phyloP scores from a whole-genome alignment of 2,888 invertebrate genomes.

The Ptycholaimellus sp. region DNA sequence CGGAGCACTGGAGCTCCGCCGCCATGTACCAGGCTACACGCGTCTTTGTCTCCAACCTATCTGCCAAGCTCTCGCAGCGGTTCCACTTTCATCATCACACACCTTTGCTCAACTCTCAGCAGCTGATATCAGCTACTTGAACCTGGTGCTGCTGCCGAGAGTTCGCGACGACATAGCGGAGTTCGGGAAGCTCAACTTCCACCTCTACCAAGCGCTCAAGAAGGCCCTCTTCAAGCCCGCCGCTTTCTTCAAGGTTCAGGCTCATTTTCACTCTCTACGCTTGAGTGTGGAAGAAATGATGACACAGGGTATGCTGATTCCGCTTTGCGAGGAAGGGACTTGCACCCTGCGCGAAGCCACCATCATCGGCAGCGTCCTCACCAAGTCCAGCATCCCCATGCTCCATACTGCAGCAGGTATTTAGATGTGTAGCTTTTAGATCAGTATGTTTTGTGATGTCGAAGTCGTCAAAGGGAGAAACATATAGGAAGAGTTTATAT shows the following conservation, averaged over 20 bases:
- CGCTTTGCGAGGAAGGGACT: constrained; percentile 44
- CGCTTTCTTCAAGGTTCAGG: constrained; percentile 95
- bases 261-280: too few relatives aligned
- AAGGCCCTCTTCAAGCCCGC: constrained; percentile 87
- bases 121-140: constrained; percentile 52
- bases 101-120: too few relatives aligned
- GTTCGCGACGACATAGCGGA: constrained; percentile 81
- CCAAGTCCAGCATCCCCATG: constrained; percentile 70
- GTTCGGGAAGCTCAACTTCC: constrained; percentile 79
- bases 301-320: constrained; percentile 45
- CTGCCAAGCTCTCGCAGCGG: constrained; percentile 82
- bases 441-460: too few relatives aligned
- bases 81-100: too few relatives aligned
- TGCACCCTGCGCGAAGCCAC: constrained; percentile 85
- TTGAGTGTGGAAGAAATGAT: too few relatives aligned
- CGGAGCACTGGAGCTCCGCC: constrained; percentile 87
- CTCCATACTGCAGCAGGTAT: constrained; percentile 82
- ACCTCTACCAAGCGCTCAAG: constrained; percentile 66
- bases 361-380: constrained; percentile 69
- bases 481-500: too few relatives aligned
- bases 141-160: constrained; percentile 61
- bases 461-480: too few relatives aligned
- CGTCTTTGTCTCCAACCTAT: constrained; percentile 85
- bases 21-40: constrained; percentile 86
- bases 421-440: too few relatives aligned